Percentiles rank a stretch among this genome's conserved stretches.
phyloP scores from a whole-genome alignment of 23 tunicate genomes.

The Oikopleura dioica region DNA sequence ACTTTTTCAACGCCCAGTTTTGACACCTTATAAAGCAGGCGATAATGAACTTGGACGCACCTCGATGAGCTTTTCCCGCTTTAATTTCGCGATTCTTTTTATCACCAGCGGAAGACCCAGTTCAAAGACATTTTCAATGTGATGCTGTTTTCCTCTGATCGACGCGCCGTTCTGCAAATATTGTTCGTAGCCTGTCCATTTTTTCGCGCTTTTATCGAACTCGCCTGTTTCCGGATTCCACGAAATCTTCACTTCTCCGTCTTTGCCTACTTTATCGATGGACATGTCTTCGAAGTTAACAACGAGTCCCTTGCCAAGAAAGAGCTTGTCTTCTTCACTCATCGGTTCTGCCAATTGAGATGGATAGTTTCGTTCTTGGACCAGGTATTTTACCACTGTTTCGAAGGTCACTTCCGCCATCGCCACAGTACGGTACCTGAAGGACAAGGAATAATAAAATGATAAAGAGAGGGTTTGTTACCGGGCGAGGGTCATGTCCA shows the following conservation, averaged over 20 bases:
- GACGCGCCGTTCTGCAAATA: not conserved
- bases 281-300: not conserved
- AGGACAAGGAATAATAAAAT: too few species aligned
- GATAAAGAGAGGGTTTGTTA: not conserved
- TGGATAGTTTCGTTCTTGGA: not conserved
- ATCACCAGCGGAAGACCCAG: not conserved
- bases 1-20: too few species aligned
- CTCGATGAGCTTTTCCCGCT: too few species aligned
- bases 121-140: conserved; percentile 6
- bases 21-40: too few species aligned
- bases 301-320: not conserved
- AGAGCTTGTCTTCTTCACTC: not conserved
- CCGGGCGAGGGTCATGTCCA: conserved; percentile 1
- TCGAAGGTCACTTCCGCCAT: too few species aligned
- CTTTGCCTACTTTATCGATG: not conserved
- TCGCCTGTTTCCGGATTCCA: not conserved
- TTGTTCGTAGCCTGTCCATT: not conserved
- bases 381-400: not conserved
- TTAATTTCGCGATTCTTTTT: not conserved
- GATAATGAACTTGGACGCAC: too few species aligned
- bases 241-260: not conserved
- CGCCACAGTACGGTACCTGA: too few species aligned
- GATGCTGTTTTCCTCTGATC: not conserved
- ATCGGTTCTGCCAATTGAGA: not conserved
- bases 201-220: not conserved